phyloP scores from a whole-genome alignment of 2,888 invertebrate genomes.

The Athetis lepigone region DNA sequence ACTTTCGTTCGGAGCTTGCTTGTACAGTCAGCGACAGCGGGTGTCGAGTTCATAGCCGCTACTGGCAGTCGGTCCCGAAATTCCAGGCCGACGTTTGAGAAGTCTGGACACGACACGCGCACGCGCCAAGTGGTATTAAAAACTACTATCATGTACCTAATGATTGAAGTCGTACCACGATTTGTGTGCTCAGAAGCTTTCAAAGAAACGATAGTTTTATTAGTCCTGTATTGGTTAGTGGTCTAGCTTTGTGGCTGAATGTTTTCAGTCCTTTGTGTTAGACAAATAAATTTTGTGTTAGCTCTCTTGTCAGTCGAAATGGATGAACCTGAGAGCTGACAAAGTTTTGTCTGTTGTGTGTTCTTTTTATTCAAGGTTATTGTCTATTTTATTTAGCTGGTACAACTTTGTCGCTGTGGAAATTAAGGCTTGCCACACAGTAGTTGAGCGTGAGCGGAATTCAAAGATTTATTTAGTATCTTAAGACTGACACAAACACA shows the following conservation, averaged over 20 bases:
- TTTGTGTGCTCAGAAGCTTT: slow-evolving; percentile 31
- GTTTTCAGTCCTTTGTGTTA: slow-evolving; percentile 17
- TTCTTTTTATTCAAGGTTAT: background rate
- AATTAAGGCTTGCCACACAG: too few relatives aligned
- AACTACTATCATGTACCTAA: slow-evolving; percentile 33
- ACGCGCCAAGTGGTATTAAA: slow-evolving; percentile 59
- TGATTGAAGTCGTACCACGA: slow-evolving; percentile 21
- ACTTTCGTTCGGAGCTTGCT: slow-evolving; percentile 40
- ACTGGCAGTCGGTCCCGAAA: slow-evolving; percentile 54
- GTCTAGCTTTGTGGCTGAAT: slow-evolving; percentile 15
- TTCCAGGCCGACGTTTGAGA: slow-evolving; percentile 35
- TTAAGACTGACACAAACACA: too few relatives aligned
- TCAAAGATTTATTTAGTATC: too few relatives aligned
- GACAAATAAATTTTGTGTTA: background rate
- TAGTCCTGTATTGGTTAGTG: slow-evolving; percentile 9
- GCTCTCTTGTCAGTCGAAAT: background rate
- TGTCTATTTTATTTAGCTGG: background rate
- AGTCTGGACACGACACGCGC: slow-evolving; percentile 56
- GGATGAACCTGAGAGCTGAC: background rate
- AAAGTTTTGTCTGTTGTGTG: background rate
- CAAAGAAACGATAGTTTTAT: slow-evolving; percentile 22
- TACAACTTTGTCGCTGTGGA: background rate
- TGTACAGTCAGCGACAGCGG: slow-evolving; percentile 40
- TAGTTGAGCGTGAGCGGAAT: too few relatives aligned
- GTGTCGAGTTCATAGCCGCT: slow-evolving; percentile 30